phyloP scores from a whole-genome alignment of 2,888 invertebrate species.

The Thera obeliscata region DNA sequence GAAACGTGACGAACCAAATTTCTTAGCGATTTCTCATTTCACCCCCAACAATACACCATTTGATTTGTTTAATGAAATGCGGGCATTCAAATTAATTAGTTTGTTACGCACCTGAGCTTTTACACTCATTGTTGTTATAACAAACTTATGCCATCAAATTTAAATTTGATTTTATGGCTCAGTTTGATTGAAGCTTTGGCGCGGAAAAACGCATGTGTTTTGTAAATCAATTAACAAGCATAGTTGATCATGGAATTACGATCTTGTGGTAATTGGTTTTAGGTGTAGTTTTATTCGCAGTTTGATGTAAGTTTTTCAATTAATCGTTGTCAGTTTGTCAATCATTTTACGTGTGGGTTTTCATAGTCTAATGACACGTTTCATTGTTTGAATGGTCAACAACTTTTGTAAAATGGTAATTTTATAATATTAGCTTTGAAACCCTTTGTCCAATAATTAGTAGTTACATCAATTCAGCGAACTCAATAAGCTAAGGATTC shows the following conservation, averaged over 20 bases:
- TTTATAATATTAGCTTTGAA: conserved; percentile 40
- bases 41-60: conserved; percentile 77
- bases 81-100: conserved; percentile 83
- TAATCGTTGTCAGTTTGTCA: conserved; percentile 59
- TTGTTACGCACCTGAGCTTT: conserved; percentile 82
- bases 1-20: conserved; percentile 82
- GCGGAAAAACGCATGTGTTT: conserved; percentile 19
- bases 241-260: neutral
- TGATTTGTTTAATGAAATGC: conserved; percentile 85
- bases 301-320: conserved; percentile 62
- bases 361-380: conserved; percentile 57
- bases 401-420: conserved; percentile 45
- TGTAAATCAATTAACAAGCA: conserved; percentile 18
- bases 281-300: conserved; percentile 25
- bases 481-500: conserved; percentile 21
- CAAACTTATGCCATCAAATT: conserved; percentile 29
- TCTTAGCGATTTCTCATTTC: conserved; percentile 83
- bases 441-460: conserved; percentile 41
- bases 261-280: conserved; percentile 1
- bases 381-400: conserved; percentile 51
- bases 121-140: conserved; percentile 60
- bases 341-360: conserved; percentile 53
- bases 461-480: conserved; percentile 39
- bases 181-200: conserved; percentile 4
- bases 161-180: conserved; percentile 3